A percentile compares a stretch with the other conserved stretches of the same genome.
Conservation (phyloP, 2,888 invertebrate species). For the Andrena dorsata region DNA sequence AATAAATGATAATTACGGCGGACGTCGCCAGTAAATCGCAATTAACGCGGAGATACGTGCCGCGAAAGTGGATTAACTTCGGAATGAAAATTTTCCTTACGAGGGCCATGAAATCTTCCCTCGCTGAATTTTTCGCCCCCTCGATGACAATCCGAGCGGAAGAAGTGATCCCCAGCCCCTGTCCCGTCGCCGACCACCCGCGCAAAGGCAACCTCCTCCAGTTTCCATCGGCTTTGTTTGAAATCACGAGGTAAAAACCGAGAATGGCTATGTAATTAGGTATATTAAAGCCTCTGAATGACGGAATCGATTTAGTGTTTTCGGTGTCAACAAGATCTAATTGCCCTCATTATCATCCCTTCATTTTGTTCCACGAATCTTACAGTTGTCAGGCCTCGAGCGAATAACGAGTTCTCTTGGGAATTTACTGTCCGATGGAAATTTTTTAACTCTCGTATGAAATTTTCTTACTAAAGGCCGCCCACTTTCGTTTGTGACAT, state of each 20-base stretch:
- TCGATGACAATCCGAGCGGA: constrained; percentile 80
- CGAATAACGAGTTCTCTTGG: neutral
- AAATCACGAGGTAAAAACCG: constrained; percentile 75
- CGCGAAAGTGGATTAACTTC: constrained; percentile 47
- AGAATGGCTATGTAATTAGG: constrained; percentile 74
- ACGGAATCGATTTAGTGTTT: constrained; percentile 40
- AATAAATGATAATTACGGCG: constrained; percentile 33
- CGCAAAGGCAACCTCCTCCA: constrained; percentile 55
- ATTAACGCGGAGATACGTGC: constrained; percentile 44
- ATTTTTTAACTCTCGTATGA: neutral
- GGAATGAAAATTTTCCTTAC: constrained; percentile 58
- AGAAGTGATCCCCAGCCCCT: constrained; percentile 78
- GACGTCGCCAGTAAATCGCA: constrained; percentile 4
- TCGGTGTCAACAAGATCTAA: constrained; percentile 53
- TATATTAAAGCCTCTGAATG: constrained; percentile 41
- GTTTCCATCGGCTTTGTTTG: constrained; percentile 73
- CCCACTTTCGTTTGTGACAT: neutral
- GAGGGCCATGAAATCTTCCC: constrained; percentile 56
- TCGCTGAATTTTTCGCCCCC: constrained; percentile 65
- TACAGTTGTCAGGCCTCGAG: neutral
- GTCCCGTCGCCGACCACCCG: constrained; percentile 53
- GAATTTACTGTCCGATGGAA: neutral
- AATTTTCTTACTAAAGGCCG: neutral
- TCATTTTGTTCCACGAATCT: neutral
- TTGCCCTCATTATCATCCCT: constrained; percentile 23